These are phyloP conservation scores for Prostheceraeus crozeri DNA, from an alignment of 2,888 invertebrate genomes.

Conservation along the genomic window DNA sequence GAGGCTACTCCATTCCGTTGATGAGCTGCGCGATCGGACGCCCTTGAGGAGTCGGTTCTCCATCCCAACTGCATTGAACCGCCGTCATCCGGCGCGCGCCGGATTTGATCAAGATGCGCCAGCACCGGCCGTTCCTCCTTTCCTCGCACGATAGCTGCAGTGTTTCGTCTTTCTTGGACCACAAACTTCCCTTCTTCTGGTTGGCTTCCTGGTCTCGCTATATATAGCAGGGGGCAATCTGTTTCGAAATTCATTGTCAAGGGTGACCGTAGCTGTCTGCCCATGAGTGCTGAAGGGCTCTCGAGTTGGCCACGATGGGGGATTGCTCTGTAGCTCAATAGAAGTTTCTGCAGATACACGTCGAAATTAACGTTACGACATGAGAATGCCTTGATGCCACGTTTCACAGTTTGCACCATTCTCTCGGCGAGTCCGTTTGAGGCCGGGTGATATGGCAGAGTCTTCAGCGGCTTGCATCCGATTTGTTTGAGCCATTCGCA, in stretches of 20 bases:
- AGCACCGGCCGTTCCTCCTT: background rate
- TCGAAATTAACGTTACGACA: constrained; percentile 31
- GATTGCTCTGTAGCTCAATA: constrained; percentile 36
- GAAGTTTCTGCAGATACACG: constrained; percentile 31
- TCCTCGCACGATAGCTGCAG: constrained; percentile 13
- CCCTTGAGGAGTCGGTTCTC: too few species aligned
- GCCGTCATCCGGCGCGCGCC: constrained; percentile 15
- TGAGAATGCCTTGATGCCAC: constrained; percentile 29
- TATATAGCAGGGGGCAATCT: constrained; percentile 18
- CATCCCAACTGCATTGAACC: too few species aligned
- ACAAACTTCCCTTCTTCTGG: constrained; percentile 15
- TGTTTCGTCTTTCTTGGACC: constrained; percentile 30
- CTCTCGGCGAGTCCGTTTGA: constrained; percentile 34
- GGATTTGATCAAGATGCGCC: constrained; percentile 16
- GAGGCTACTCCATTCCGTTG: too few species aligned
- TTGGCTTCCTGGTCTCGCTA: constrained; percentile 8
- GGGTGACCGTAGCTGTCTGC: constrained; percentile 32
- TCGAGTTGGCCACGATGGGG: constrained; percentile 26
- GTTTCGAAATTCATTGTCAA: constrained; percentile 23
- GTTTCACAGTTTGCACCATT: constrained; percentile 35
- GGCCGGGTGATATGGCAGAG: constrained; percentile 33
- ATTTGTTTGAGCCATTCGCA: constrained; percentile 34
- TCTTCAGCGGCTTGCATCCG: constrained; percentile 35
- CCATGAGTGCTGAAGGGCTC: constrained; percentile 34
- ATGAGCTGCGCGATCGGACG: too few species aligned